phyloP scores from a whole-genome alignment of 2,113 vertebrate species.

The Pyxicephalus adspersus region DNA sequence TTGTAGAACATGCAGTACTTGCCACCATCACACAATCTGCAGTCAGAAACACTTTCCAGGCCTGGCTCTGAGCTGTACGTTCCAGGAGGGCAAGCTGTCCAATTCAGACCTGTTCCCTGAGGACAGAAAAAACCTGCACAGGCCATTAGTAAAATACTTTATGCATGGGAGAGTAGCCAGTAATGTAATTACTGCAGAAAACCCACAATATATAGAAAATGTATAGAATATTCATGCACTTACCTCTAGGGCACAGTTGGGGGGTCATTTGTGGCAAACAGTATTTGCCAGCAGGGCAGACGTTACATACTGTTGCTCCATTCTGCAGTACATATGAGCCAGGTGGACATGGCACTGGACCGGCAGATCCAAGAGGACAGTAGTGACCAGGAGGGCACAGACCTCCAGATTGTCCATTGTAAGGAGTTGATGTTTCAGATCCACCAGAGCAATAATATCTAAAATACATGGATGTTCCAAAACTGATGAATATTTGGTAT shows the following conservation, averaged over 20 bases:
- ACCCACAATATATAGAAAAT: not conserved
- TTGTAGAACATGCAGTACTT: slow-evolving; percentile 78
- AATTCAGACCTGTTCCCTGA: slow-evolving; percentile 72
- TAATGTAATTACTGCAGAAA: not conserved
- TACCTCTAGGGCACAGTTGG: slow-evolving; percentile 81
- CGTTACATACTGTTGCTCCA: slow-evolving; percentile 71
- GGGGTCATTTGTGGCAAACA: slow-evolving; percentile 74
- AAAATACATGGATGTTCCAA: not conserved
- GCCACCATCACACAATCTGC: slow-evolving; percentile 77
- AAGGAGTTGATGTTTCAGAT: slow-evolving; percentile 66
- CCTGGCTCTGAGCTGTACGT: slow-evolving; percentile 75
- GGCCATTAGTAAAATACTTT: not conserved
- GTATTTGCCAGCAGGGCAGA: slow-evolving; percentile 80
- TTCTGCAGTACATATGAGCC: slow-evolving; percentile 75
- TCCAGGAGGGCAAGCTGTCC: slow-evolving; percentile 77
- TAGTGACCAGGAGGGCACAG: slow-evolving; percentile 74
- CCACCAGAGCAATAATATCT: slow-evolving; percentile 72
- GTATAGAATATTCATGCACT: slow-evolving; percentile 57
- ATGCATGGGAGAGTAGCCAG: not conserved
- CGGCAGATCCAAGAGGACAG: slow-evolving; percentile 75
- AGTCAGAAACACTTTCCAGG: slow-evolving; percentile 68
- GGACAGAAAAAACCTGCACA: slow-evolving; percentile 84
- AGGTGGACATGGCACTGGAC: slow-evolving; percentile 70
- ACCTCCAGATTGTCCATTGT: slow-evolving; percentile 72
- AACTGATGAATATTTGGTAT: too few relatives aligned